These are phyloP conservation scores for Acanthurus lineatus DNA, from an alignment of 2,797 vertebrate species.

Conservation along the genomic window DNA sequence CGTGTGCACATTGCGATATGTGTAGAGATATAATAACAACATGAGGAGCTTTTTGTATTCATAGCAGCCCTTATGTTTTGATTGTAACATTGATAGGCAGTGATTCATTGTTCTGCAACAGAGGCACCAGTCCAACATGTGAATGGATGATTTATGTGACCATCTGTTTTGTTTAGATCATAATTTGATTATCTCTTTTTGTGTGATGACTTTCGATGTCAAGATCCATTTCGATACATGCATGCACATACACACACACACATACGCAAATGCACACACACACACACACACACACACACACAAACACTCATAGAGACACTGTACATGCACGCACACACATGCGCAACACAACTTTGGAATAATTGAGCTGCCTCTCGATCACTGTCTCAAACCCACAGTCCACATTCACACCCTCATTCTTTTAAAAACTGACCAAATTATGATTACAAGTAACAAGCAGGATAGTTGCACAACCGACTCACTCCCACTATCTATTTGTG, in stretches of 20 bases:
- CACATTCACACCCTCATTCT: constrained; percentile 58
- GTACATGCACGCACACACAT: constrained; percentile 20
- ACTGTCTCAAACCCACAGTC: constrained; percentile 55
- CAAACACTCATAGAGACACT: neutral
- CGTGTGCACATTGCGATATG: constrained; percentile 17
- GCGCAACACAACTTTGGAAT: constrained; percentile 55
- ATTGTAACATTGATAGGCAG: constrained; percentile 72
- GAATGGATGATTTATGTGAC: constrained; percentile 83
- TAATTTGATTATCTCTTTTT: constrained; percentile 80
- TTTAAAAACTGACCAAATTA: constrained; percentile 78
- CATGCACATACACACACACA: constrained; percentile 14
- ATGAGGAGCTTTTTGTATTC: constrained; percentile 59
- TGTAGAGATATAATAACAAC: constrained; percentile 35
- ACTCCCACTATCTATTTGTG: constrained; percentile 79
- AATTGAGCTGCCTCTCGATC: constrained; percentile 64
- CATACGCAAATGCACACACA: constrained; percentile 5
- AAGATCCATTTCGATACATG: constrained; percentile 53
- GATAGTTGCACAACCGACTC: constrained; percentile 70
- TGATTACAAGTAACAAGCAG: constrained; percentile 76
- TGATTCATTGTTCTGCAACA: constrained; percentile 80
- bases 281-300: constrained; percentile 19
- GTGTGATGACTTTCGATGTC: constrained; percentile 69
- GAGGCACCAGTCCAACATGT: constrained; percentile 74
- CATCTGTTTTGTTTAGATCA: constrained; percentile 81
- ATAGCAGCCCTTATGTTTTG: constrained; percentile 65